Conservation (phyloP, 2,888 invertebrate genomes). For the Itoplectis maculator region DNA sequence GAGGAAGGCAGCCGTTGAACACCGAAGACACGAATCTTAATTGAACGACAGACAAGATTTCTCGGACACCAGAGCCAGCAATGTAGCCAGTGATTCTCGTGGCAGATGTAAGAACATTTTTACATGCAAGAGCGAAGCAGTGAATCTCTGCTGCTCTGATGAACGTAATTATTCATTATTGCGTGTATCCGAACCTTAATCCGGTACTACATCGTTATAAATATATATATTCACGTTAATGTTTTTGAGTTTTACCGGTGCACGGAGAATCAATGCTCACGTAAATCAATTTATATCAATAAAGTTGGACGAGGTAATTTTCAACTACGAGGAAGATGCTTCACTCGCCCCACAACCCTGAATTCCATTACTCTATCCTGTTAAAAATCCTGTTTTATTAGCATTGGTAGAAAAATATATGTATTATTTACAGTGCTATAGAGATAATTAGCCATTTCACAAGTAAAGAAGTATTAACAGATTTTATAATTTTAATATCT, state of each 20-base stretch:
- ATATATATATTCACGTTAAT: constrained; percentile 30
- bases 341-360: background rate
- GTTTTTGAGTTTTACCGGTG: constrained; percentile 25
- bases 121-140: constrained; percentile 22
- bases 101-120: background rate
- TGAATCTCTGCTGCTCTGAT: constrained; percentile 52
- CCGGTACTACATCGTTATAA: constrained; percentile 14
- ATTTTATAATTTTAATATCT: constrained; percentile 45
- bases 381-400: background rate
- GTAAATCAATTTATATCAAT: constrained; percentile 33
- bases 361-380: background rate
- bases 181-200: background rate
- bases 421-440: background rate
- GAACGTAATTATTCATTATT: constrained; percentile 60
- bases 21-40: background rate
- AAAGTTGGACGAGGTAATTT: constrained; percentile 21
- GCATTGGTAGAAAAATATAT: background rate
- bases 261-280: constrained; percentile 39
- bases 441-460: background rate
- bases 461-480: background rate
- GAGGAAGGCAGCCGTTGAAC: background rate
- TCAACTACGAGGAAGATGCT: constrained; percentile 11
- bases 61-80: constrained; percentile 4
- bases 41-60: constrained; percentile 11
- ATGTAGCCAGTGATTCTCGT: constrained; percentile 28